phyloP scores from a whole-genome alignment of 2,113 vertebrate species.

The Mastomys natalensis region DNA sequence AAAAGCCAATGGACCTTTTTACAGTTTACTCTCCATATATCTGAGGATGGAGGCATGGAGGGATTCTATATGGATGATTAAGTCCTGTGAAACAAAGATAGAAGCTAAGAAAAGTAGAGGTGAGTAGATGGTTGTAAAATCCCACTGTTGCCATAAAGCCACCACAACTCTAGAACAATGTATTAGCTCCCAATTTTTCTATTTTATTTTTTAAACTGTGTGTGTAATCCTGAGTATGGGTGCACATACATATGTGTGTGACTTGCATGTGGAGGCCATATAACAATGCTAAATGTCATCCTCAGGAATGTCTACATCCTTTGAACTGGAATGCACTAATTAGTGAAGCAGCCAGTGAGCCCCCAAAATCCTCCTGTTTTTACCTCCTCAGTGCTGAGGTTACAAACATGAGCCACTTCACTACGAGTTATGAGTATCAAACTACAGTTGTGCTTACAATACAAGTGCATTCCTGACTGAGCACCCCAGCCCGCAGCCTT shows the following conservation, averaged over 20 bases:
- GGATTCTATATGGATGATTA: not conserved
- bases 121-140: not conserved
- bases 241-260: not conserved
- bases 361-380: not conserved
- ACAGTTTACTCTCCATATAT: conserved; percentile 59
- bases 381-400: not conserved
- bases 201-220: not conserved
- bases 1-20: conserved; percentile 73
- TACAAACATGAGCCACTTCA: not conserved
- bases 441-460: not conserved
- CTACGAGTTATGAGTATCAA: not conserved
- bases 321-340: not conserved
- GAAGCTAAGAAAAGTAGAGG: not conserved
- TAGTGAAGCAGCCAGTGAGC: not conserved
- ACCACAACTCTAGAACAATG: not conserved
- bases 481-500: not conserved
- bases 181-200: not conserved
- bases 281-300: not conserved
- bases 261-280: not conserved
- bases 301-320: not conserved
- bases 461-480: not conserved
- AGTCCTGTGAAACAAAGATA: not conserved
- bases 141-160: not conserved
- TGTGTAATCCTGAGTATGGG: not conserved
- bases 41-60: conserved; percentile 34